phyloP scores from a whole-genome alignment of 2,888 invertebrate genomes.

The Entomobrya proxima region DNA sequence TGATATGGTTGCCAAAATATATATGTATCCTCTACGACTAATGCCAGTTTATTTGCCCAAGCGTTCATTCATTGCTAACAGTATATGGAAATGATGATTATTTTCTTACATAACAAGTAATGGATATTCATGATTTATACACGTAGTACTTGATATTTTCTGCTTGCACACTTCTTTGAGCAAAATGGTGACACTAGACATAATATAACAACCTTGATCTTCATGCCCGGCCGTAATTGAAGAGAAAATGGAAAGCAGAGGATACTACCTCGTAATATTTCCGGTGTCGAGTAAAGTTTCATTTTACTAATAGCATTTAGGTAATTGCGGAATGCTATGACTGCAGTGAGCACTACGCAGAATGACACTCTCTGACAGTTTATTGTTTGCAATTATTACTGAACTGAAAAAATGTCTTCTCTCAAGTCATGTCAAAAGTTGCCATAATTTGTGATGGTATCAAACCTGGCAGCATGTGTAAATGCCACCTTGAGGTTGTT shows the following conservation, averaged over 20 bases:
- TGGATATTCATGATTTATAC: background rate
- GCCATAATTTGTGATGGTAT: background rate
- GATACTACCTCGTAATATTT: background rate
- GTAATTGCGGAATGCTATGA: background rate
- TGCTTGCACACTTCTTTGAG: background rate
- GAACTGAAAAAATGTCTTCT: background rate
- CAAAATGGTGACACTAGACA: background rate
- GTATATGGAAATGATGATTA: too few relatives aligned
- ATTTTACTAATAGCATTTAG: background rate
- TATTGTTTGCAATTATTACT: background rate
- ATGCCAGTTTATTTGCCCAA: background rate
- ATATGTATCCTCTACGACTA: too few relatives aligned
- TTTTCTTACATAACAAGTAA: background rate
- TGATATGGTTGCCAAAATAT: too few relatives aligned
- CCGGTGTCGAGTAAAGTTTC: background rate
- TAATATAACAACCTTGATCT: background rate
- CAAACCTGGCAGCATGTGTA: background rate
- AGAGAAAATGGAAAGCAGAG: background rate
- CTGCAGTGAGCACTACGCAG: background rate
- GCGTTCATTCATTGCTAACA: too few relatives aligned
- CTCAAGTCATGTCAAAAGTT: slow-evolving; percentile 5
- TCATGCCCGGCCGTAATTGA: background rate
- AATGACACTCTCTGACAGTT: background rate
- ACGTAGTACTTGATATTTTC: background rate
- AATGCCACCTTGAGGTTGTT: too few relatives aligned